Evolutionary conservation across 2,797 vertebrate genomes (phyloP).

Genomic region (Gymnothorax javanicus): DNA sequence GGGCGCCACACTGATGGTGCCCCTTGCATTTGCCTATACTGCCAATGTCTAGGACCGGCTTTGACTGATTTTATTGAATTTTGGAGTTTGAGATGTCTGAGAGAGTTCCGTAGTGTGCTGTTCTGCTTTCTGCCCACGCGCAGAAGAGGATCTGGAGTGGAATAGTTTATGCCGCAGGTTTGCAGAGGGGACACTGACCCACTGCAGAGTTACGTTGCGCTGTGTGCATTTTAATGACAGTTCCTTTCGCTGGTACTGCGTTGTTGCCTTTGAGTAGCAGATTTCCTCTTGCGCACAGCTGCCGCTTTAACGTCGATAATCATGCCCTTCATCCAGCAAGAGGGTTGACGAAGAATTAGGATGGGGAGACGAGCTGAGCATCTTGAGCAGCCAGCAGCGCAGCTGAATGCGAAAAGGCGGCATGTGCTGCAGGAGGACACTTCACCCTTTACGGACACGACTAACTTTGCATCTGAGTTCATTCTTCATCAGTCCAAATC

Average conservation of each 20-base stretch:
- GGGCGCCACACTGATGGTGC: too few species aligned
- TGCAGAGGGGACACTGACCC: background rate
- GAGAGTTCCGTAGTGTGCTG: background rate
- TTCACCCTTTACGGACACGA: background rate
- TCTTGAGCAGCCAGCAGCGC: slow-evolving; percentile 24
- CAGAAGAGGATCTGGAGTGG: background rate
- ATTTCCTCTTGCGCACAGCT: background rate
- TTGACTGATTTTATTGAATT: too few species aligned
- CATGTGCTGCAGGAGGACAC: slow-evolving; percentile 9
- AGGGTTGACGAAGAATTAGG: slow-evolving; percentile 17
- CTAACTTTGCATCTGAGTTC: background rate
- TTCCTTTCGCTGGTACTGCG: background rate
- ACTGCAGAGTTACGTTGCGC: background rate
- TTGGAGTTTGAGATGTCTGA: background rate
- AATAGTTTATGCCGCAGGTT: background rate
- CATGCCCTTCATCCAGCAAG: background rate
- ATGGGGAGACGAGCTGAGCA: slow-evolving; percentile 17
- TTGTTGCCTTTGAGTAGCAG: slow-evolving; percentile 12
- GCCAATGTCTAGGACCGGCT: too few species aligned
- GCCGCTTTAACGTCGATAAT: background rate
- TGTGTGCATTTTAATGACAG: background rate
- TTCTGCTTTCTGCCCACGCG: background rate
- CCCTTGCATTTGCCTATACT: too few species aligned
- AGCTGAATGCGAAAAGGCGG: slow-evolving; percentile 28
- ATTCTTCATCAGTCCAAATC: background rate